Base-by-base conservation (phyloP, 1,140 invertebrate species). In the Zelostemma sp. region DNA sequence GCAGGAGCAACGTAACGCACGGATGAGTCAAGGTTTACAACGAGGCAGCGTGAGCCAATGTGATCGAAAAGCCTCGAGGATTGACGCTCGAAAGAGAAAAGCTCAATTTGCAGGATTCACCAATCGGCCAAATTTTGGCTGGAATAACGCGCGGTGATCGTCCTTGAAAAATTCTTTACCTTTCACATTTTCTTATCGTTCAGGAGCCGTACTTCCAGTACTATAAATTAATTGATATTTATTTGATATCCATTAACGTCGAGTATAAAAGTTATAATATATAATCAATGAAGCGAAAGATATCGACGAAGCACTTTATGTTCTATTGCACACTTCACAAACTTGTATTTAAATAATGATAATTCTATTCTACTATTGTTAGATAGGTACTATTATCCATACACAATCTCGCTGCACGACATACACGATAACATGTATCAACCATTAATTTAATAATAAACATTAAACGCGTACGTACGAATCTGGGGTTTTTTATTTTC, bases 401-500 rank as follows among this genome's bases (percentile, higher is more conserved):
- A 81, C 68, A 82, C 76, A 77, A 74, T 78, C 66, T 84, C 79
- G 73, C 77, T 84, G 80, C 83, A 85, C 75, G 75, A 81, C 79
- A 84, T 81, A 82, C 76, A 80, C 81, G 80, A 83, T 84, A 82
- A 82, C 74, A 78, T 82, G 79, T 85, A 82, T 82, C 80, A 83
- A 80, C 77, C 68, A 80, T 80, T 84, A 83, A 85, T 84, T 85
- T 85, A 85, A 85, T 84, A 85, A 83, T 85, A 85, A 85, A 85
- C 83, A 73, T 82, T 73, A 85, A 85, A 85, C 74, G 75, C 80
- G 82, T 84, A 84, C 79, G 79, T 85, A 84, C 79, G 76, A 80
- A 28, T 48, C 14, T 9, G 35, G n/a, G 5, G 35, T 53, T 45
- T 53, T 1, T 53, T 51, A 47, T 59, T 18, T 31, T 15, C 21